Percentiles rank a stretch among this genome's conserved stretches.
phyloP scores from a whole-genome alignment of 2,113 vertebrate species.

The Peromyscus maniculatus region DNA sequence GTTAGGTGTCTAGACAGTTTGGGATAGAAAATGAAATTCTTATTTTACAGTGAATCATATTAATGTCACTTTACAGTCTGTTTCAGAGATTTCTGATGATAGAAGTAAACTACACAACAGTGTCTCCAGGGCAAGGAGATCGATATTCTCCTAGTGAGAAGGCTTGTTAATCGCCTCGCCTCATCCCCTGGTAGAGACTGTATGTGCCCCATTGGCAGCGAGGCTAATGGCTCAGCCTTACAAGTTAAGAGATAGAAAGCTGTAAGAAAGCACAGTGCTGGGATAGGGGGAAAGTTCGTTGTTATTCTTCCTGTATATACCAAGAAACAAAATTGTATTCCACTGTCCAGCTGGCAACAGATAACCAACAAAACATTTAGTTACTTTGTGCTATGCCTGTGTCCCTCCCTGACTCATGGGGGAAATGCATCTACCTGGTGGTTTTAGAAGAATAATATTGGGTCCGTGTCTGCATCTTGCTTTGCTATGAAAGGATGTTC shows the following conservation, averaged over 20 bases:
- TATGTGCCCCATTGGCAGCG: background rate
- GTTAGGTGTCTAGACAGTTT: background rate
- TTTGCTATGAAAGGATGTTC: background rate
- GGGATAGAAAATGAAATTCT: background rate
- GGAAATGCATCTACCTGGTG: background rate
- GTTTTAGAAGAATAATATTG: background rate
- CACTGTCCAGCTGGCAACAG: background rate
- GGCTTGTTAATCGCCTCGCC: background rate
- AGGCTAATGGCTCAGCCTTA: background rate
- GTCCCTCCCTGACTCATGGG: rapidly evolving
- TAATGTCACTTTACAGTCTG: background rate
- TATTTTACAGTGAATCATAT: background rate
- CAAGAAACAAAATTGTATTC: background rate
- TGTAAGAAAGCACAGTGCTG: background rate
- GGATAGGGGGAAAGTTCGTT: background rate
- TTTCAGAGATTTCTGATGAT: background rate
- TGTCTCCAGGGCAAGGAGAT: background rate
- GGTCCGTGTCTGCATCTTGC: background rate
- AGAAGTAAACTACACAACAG: background rate
- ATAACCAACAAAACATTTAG: background rate
- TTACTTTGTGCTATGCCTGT: background rate
- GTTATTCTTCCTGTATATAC: background rate
- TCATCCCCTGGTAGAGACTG: background rate
- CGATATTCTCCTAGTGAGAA: background rate
- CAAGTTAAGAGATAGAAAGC: background rate